A percentile compares a stretch with the other conserved stretches of the same genome.
Evolutionary conservation across 2,113 vertebrate species (phyloP).

Genomic region (Prochilodus magdalenae): DNA sequence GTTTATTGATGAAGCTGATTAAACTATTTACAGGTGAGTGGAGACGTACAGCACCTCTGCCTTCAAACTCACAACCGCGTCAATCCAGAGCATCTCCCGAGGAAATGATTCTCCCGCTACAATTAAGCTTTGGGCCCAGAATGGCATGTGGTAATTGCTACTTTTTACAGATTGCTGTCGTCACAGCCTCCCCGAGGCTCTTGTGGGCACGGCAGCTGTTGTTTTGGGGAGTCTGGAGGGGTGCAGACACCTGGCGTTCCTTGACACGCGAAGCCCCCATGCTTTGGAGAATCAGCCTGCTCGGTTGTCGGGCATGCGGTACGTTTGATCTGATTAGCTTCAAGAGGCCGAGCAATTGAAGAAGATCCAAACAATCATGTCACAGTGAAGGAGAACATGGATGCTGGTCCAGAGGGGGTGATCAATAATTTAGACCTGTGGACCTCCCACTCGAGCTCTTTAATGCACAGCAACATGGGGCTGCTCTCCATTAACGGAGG

Average conservation of each 20-base stretch:
- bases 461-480: conserved; percentile 36
- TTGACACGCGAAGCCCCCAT: conserved; percentile 62
- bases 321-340: conserved; percentile 70
- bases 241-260: conserved; percentile 71
- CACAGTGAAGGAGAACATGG: conserved; percentile 62
- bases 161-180: conserved; percentile 47
- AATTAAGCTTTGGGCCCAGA: conserved; percentile 22
- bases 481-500: conserved; percentile 37
- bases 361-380: conserved; percentile 67
- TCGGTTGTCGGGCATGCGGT: conserved; percentile 43
- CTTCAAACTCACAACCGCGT: conserved; percentile 14
- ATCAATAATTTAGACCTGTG: conserved; percentile 70
- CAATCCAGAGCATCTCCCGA: neutral
- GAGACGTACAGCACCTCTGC: conserved; percentile 4
- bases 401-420: conserved; percentile 30
- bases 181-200: conserved; percentile 53
- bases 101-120: conserved; percentile 9
- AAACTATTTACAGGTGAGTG: conserved; percentile 60
- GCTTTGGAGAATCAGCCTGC: neutral
- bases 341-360: conserved; percentile 64
- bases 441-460: conserved; percentile 31
- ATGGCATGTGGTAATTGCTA: conserved; percentile 47
- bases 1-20: conserved; percentile 62
- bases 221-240: conserved; percentile 58
- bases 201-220: conserved; percentile 59